Conservation (phyloP, 1,140 invertebrate species). For the Drosophila simulans region DNA sequence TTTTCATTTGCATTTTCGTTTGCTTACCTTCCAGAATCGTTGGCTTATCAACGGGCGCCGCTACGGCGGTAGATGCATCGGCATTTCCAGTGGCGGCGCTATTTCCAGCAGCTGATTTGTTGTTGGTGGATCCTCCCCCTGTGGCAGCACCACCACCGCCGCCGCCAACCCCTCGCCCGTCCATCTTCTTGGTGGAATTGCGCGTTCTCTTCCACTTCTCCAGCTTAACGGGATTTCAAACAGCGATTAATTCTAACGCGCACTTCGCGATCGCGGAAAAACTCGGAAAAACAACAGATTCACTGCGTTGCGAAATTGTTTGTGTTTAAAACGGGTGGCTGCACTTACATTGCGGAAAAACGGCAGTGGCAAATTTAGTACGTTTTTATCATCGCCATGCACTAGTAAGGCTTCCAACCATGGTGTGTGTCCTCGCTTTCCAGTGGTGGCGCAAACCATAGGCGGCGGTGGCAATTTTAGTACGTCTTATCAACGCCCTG, state of each 20-base stretch:
- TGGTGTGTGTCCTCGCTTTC: too few relatives aligned
- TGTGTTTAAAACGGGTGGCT: background rate
- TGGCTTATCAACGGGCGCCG: conserved; percentile 63
- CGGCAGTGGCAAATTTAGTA: background rate
- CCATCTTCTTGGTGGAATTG: conserved; percentile 80
- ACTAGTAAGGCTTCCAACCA: too few relatives aligned
- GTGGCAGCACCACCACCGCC: conserved; percentile 14
- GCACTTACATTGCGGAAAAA: too few relatives aligned
- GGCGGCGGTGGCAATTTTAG: too few relatives aligned
- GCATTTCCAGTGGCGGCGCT: conserved; percentile 19
- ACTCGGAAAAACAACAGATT: conserved; percentile 1
- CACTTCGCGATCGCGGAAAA: conserved; percentile 14
- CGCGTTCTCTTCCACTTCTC: conserved; percentile 84
- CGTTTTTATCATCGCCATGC: background rate
- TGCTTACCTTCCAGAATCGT: conserved; percentile 76
- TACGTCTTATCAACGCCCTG: too few relatives aligned
- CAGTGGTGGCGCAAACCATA: background rate
- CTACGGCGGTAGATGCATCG: background rate
- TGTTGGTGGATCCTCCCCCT: conserved; percentile 14
- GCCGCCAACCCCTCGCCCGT: conserved; percentile 42
- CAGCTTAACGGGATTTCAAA: conserved; percentile 60
- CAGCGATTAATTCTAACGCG: background rate
- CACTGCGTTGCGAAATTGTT: conserved; percentile 8
- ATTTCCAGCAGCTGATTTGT: conserved; percentile 49
- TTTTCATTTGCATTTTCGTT: background rate